These are phyloP conservation scores for Tetrax tetrax DNA, from an alignment of 2,113 vertebrate species.

Conservation along the genomic window DNA sequence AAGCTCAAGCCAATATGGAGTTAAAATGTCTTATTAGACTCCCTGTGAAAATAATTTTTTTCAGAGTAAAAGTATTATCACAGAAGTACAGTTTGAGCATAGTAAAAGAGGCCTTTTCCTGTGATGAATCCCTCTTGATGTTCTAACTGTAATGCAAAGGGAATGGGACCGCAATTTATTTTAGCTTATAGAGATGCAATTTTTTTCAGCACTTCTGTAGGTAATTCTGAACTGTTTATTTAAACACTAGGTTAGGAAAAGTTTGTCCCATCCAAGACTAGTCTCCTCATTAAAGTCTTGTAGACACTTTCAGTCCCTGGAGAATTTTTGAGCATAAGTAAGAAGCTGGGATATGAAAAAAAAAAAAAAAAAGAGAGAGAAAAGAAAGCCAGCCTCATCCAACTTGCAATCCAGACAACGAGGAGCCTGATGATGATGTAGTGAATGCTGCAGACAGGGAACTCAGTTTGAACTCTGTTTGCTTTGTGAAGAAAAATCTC, in stretches of 20 bases:
- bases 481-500: neutral
- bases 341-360: neutral
- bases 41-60: neutral
- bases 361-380: neutral
- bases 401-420: neutral
- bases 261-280: neutral
- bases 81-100: neutral
- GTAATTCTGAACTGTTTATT: neutral
- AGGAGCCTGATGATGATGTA: constrained; percentile 40
- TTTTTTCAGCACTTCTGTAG: neutral
- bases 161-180: neutral
- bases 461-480: constrained; percentile 29
- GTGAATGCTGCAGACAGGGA: constrained; percentile 6
- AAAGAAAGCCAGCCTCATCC: neutral
- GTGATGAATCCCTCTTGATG: neutral
- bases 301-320: neutral
- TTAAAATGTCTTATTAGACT: neutral
- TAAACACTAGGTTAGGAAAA: neutral
- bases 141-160: neutral
- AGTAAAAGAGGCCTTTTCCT: neutral
- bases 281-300: neutral
- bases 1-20: neutral
- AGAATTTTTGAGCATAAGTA: constrained; percentile 7
- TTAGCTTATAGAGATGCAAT: neutral
- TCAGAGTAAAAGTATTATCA: neutral